Percentiles rank a stretch among this genome's conserved stretches.
These are phyloP conservation scores for Machaerirhynchus nigripectus DNA, from an alignment of 2,113 vertebrate genomes.

Conservation along the genomic window DNA sequence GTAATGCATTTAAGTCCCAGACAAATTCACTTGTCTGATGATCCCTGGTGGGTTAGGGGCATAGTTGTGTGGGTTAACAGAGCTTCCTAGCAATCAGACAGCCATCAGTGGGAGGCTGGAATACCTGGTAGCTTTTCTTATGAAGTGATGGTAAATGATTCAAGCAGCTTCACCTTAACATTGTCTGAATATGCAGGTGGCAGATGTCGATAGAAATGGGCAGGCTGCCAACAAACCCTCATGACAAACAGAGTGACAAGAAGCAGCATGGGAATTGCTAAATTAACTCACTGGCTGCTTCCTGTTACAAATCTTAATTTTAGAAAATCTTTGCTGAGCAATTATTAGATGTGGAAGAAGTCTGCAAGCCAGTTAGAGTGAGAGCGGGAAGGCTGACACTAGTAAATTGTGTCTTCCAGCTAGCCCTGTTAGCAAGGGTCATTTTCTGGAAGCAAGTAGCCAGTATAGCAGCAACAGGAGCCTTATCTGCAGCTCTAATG, in stretches of 20 bases:
- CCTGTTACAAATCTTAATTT: background rate
- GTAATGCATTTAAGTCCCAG: background rate
- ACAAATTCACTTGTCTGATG: background rate
- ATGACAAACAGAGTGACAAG: background rate
- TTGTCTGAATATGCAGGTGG: background rate
- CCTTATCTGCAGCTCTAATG: background rate
- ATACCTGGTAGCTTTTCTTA: background rate
- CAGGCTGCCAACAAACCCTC: background rate
- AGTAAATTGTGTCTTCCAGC: background rate
- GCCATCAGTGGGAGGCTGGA: background rate
- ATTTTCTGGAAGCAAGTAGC: background rate
- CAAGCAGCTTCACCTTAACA: background rate
- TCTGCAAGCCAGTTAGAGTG: background rate
- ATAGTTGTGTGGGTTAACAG: background rate
- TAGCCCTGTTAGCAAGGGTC: background rate
- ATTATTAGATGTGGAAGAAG: background rate
- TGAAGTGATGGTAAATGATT: background rate
- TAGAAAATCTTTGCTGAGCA: background rate
- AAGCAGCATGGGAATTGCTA: background rate
- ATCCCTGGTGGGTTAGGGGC: background rate
- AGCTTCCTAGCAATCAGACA: background rate
- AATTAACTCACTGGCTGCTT: conserved; percentile 4
- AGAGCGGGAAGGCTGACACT: background rate
- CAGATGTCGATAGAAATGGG: background rate
- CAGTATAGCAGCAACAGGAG: background rate